Evolutionary conservation across 2,797 vertebrate genomes (phyloP).

Genomic region (Sebastes vulpes): DNA sequence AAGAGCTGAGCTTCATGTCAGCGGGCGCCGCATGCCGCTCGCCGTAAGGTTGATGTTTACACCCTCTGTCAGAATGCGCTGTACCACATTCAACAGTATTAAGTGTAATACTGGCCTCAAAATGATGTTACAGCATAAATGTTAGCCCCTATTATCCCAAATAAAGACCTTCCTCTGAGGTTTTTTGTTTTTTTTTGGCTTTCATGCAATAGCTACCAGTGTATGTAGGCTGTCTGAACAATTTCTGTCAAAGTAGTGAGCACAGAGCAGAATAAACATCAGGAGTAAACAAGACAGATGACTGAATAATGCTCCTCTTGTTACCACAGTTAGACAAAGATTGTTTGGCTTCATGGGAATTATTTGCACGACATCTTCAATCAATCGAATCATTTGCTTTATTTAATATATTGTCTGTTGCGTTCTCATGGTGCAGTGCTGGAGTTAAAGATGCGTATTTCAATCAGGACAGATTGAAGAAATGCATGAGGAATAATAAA

Average conservation of each 20-base stretch:
- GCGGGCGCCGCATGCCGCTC: background rate
- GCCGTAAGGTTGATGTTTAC: background rate
- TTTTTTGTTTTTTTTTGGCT: background rate
- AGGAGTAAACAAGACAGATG: slow-evolving; percentile 15
- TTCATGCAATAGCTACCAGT: slow-evolving; percentile 1
- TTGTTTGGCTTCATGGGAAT: background rate
- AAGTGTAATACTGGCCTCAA: background rate
- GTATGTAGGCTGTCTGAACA: background rate
- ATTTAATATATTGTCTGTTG: background rate
- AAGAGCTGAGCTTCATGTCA: background rate
- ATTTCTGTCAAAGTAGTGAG: slow-evolving; percentile 2
- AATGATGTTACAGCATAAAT: background rate
- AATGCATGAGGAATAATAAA: too few species aligned
- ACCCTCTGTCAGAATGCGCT: background rate
- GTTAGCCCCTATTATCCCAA: slow-evolving; percentile 12
- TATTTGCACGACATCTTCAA: background rate
- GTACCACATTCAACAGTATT: background rate
- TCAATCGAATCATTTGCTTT: background rate
- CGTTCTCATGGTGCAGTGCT: background rate
- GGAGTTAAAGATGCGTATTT: background rate
- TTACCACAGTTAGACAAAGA: background rate
- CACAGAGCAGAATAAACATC: slow-evolving; percentile 1
- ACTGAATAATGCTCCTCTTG: background rate
- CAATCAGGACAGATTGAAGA: too few species aligned
- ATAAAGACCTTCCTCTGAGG: slow-evolving; percentile 14